A percentile compares a stretch with the other conserved stretches of the same genome.
Evolutionary conservation across 1,140 invertebrate genomes (phyloP).

Genomic region (Bicyclus anynana): DNA sequence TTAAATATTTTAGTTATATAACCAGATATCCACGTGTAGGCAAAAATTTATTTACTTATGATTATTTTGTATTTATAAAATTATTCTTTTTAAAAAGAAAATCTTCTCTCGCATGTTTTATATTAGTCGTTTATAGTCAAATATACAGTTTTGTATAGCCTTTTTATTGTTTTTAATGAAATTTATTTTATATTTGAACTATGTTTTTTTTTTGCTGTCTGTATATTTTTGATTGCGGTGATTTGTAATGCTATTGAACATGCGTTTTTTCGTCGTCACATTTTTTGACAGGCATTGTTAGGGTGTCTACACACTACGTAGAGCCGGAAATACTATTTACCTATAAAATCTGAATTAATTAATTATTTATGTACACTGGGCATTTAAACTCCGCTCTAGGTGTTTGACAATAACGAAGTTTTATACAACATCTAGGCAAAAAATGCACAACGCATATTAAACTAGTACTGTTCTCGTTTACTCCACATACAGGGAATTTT

Average conservation of each 20-base stretch:
- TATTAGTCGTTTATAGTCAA: constrained; percentile 26
- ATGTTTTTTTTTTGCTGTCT: constrained; percentile 39
- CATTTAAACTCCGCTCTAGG: no score
- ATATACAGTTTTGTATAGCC: constrained; percentile 31
- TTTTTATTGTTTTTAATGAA: constrained; percentile 27
- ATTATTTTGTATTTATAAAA: no score
- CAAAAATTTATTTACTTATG: constrained; percentile 16
- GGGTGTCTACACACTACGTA: not conserved
- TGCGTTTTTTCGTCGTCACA: not conserved
- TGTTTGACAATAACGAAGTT: no score
- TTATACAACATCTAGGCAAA: no score
- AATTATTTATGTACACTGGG: no score
- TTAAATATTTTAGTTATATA: not conserved
- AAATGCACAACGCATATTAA: no score
- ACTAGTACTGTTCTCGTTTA: no score
- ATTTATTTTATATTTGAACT: constrained; percentile 24
- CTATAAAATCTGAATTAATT: no score
- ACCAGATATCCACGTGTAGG: constrained; percentile 13
- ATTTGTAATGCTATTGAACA: constrained; percentile 15
- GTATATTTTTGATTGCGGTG: constrained; percentile 62
- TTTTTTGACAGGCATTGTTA: constrained; percentile 13
- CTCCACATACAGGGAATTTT: no score
- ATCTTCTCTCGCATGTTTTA: constrained; percentile 8
- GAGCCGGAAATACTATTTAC: no score
- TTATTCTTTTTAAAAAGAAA: constrained; percentile 2